Evolutionary conservation across 1,140 invertebrate genomes (phyloP), one percentile per base, ranked within the genome.

Genomic region (Aphaenogaster ashmeadi): DNA sequence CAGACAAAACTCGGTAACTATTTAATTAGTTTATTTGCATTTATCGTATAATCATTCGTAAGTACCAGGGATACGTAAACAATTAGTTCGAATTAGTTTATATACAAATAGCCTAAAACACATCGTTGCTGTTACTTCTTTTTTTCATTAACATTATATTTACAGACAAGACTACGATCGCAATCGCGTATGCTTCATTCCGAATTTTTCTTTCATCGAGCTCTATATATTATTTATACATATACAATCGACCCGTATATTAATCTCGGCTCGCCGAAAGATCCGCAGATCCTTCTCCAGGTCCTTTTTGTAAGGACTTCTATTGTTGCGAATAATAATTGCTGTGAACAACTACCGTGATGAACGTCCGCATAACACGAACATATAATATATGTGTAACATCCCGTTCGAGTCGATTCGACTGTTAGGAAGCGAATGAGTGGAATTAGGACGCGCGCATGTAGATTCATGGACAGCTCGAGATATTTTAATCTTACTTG

Each of bases 41-140:
- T 90, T 84, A 90, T 86, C 74, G 67, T 89, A 89, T 89, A 92
- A 92, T 91, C 87, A 83, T 79, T 92, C 88, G 74, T 89, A 91
- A 91, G 83, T 92, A 91, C 75, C 77, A 64, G 80, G 67, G 58
- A 90, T 89, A 92, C 88, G 79, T 91, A 92, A 92, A 92, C 88
- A 91, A 92, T 91, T 69, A 90, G 64, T 88, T 91, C 67, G 87
- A 91, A 92, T 92, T 69, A 88, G 83, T 83, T 92, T 88, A 91
- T 89, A 92, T 90, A 87, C 71, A 92, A 92, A 90, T 89, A 92
- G 67, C 75, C 91, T 92, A 92, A 91, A 79, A 91, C 86, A 91
- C 90, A 89, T 85, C 33, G 66, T 66, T 64, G 36, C 72, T 78
- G 38, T 67, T 67, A 67, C 38, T 44, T 67, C 47, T 81, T 89